Base-by-base conservation (phyloP, 2,113 vertebrate species). In the Hippopotamus amphibius region DNA sequence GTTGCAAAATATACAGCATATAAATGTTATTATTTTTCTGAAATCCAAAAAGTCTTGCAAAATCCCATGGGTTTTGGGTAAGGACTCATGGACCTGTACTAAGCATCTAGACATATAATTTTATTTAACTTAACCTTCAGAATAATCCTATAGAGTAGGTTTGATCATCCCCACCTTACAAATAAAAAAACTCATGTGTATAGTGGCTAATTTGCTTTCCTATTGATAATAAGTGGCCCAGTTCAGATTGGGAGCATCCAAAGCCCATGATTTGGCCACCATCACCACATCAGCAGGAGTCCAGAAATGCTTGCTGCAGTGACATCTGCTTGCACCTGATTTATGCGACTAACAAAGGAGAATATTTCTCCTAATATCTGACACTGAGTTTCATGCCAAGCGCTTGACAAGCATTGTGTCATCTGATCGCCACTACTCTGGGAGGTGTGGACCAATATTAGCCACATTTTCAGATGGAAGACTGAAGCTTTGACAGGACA, bases 1-100 rank as follows among this genome's bases (percentile, higher is more conserved):
- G 30, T 82, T 86, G 96, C 53, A 95, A 97, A 92, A 92, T 53
- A 92, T 14, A 66, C 10, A 96, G 50, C 28, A 30, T 55, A 81
- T 41, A 77, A 88, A 84, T 79, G 2, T 72, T 71, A 43, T 53
- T 86, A 43, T 72, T 28, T 87, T 95, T 74, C 22, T 69, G 5
- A 77, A 93, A 80, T 68, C 63, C 50, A 80, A 59, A 92, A 77
- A 83, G 48, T 83, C 71, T 93, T 72, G 37, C 43, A 55, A 90
- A 91, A 57, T 90, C 14, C 43, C 28, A 63, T 57, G 37, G 21
- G 19, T 95, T 95, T 61, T 6, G 12, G 7, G 11, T 84, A 84
- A 94, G 81, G 55, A 83, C 79, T 69, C 63, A 65, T 22, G 46
- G 16, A 46, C 28, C 46, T 50, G 3, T 59, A 68, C 48, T 57